A percentile compares a stretch with the other conserved stretches of the same genome.
These are phyloP conservation scores for Acleris holmiana DNA, from an alignment of 2,888 invertebrate species.

Conservation along the genomic window DNA sequence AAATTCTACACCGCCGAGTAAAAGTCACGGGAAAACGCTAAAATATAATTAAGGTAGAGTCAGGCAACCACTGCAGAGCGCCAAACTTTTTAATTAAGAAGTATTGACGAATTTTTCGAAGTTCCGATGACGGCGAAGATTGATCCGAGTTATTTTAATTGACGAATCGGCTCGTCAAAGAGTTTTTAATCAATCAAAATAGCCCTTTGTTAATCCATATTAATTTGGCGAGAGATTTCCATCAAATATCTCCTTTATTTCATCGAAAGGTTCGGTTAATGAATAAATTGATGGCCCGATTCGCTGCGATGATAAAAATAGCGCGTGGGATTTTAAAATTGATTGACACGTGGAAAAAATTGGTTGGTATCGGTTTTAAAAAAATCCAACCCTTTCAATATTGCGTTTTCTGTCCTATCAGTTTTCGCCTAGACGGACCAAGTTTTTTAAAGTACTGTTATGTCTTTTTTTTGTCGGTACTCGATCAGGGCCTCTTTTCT, in stretches of 20 bases:
- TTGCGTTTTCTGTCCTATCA: no score
- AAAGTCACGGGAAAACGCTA: background rate
- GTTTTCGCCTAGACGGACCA: no score
- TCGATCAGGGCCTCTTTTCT: no score
- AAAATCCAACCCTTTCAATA: no score
- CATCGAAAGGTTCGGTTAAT: conserved; percentile 26
- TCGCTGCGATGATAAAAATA: conserved; percentile 12
- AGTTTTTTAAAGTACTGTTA: no score
- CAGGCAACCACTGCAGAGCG: conserved; percentile 45
- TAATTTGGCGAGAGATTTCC: conserved; percentile 37
- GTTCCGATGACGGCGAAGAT: conserved; percentile 50
- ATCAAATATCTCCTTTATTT: conserved; percentile 13
- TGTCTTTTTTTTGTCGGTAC: no score
- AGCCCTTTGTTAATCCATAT: conserved; percentile 31
- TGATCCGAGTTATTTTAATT: conserved; percentile 53
- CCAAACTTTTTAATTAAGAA: conserved; percentile 67
- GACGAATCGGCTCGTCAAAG: conserved; percentile 33
- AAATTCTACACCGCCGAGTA: background rate
- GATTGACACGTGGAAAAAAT: background rate
- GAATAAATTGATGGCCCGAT: conserved; percentile 26
- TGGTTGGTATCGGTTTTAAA: background rate
- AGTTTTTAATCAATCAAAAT: conserved; percentile 35
- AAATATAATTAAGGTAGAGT: conserved; percentile 18
- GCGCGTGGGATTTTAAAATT: background rate
- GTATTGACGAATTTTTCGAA: conserved; percentile 58